Evolutionary conservation across 2,797 vertebrate species (phyloP).

Genomic region (Enteromius fasciolatus): DNA sequence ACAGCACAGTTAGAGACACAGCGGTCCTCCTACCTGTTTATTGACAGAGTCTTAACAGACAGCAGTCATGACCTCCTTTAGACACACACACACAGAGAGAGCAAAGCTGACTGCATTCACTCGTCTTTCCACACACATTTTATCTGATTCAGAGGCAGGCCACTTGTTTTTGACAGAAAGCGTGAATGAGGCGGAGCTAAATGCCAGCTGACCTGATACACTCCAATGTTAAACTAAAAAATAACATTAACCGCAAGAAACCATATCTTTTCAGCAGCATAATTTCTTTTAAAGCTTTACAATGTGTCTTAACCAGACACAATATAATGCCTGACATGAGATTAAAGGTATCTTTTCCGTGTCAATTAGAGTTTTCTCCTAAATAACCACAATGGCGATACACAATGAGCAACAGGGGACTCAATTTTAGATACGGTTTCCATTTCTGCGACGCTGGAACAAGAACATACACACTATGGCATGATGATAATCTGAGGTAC

Average conservation of each 20-base stretch:
- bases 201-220: slow-evolving; percentile 11
- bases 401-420: background rate
- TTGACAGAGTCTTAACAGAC: slow-evolving; percentile 44
- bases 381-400: background rate
- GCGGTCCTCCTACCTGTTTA: slow-evolving; percentile 43
- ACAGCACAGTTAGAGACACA: slow-evolving; percentile 42
- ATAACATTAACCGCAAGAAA: background rate
- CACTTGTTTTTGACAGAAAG: slow-evolving; percentile 3
- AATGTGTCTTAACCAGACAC: background rate
- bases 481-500: background rate
- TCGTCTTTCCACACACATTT: background rate
- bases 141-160: slow-evolving; percentile 14
- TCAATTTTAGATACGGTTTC: background rate
- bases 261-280: background rate
- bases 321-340: background rate
- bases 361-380: background rate
- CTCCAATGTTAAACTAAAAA: slow-evolving; percentile 17
- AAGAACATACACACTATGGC: background rate
- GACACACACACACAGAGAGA: slow-evolving; percentile 20
- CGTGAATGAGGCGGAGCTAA: background rate
- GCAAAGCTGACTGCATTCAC: slow-evolving; percentile 4
- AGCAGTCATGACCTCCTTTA: slow-evolving; percentile 39
- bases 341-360: background rate
- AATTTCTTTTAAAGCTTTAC: background rate
- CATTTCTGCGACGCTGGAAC: background rate